Evolutionary conservation across 2,888 invertebrate genomes (phyloP), one percentile per base, ranked within the genome.

Genomic region (Tipula unca): DNA sequence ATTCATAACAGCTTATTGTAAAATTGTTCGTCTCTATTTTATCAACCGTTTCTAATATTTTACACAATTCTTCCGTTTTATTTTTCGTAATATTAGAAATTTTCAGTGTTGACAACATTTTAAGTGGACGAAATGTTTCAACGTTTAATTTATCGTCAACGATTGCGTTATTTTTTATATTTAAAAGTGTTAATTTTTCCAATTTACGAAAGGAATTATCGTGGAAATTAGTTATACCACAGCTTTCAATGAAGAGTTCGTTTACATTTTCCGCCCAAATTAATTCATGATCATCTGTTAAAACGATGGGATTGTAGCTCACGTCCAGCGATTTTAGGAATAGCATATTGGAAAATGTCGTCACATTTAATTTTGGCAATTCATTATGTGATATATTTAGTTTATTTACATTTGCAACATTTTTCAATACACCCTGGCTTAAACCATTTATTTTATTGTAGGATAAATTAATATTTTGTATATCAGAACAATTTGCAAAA

Each of bases 1-100:
- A 87, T 85, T 90, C 89, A 86, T 88, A 91, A 87, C 91, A 91
- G 87, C 91, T 91, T 17, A 91, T 87, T 87, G 90, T 89, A 86
- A 89, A 91, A 85, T 88, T 88, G 85, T 88, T 89, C 39, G 90
- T 89, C 86, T 89, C 89, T 84, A 91, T 90, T 84, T 89, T 89
- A 86, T 91, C 91, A 86, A 91, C 91, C 54, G 89, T 88, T 87
- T 88, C 88, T 20, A 91, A 87, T 29, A 89, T 87, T 85, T 89
- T 89, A 87, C 91, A 91, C 54, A 91, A 88, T 29, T 90, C 89
- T 25, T 39, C 36, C 10, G 69, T 69, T 69, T 69, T 69, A 25
- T 69, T 25, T 85, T 83, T 83, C 86, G 88, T 88, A 39, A 90
- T 89, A 83, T 88, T 89, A 1, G 86, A 85, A 87, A 91, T 87